These are phyloP conservation scores for Caerostris darwini DNA, from an alignment of 1,140 invertebrate species.

Conservation along the genomic window DNA sequence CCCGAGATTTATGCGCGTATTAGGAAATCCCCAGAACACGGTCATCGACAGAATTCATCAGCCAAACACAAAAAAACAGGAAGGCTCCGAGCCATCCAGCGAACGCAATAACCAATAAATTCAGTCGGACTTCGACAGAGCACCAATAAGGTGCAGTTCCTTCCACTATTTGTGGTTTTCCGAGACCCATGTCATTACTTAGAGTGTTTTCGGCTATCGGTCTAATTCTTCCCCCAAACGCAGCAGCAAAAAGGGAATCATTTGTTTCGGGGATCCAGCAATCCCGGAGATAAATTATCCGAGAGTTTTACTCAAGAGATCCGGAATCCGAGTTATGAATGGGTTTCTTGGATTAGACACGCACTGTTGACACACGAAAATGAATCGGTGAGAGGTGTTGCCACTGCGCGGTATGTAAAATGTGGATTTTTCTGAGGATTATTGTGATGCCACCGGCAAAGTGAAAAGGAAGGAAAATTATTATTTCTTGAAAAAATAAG, in stretches of 20 bases:
- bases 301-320: background rate
- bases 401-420: background rate
- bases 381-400: constrained; percentile 15
- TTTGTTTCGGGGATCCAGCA: constrained; percentile 50
- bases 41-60: background rate
- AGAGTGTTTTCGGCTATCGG: constrained; percentile 70
- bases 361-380: constrained; percentile 3
- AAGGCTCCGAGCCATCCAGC: background rate
- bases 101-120: constrained; percentile 60
- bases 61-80: background rate
- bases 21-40: constrained; percentile 6
- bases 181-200: constrained; percentile 66
- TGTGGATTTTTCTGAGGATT: background rate
- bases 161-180: constrained; percentile 49
- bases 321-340: constrained; percentile 56
- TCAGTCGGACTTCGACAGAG: background rate
- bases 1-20: background rate
- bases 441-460: background rate
- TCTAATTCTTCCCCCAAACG: constrained; percentile 57
- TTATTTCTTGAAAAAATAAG: background rate
- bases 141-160: constrained; percentile 35
- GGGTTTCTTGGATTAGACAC: constrained; percentile 36
- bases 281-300: constrained; percentile 54
- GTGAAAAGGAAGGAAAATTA: background rate
- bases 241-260: constrained; percentile 29